These are phyloP conservation scores for Climacteris rufus DNA, from an alignment of 2,113 vertebrate species.

Conservation along the genomic window DNA sequence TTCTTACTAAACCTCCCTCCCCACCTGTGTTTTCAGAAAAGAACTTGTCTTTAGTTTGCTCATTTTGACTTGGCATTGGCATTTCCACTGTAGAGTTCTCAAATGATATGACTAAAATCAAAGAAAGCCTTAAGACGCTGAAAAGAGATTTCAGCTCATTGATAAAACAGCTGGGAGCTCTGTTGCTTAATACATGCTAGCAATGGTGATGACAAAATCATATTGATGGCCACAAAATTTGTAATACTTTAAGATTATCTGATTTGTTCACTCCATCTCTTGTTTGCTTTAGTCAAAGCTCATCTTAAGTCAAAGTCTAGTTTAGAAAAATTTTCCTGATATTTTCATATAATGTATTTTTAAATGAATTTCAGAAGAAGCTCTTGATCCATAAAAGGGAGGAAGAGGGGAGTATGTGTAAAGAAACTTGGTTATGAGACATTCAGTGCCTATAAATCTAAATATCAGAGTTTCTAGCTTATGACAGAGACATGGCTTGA, in stretches of 20 bases:
- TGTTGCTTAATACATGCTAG: accelerated
- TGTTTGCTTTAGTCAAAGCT: not conserved
- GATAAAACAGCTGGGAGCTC: not conserved
- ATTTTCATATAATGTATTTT: not conserved
- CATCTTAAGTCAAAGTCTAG: not conserved
- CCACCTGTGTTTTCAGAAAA: not conserved
- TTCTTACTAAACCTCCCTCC: not conserved
- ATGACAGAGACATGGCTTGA: not conserved
- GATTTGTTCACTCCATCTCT: not conserved
- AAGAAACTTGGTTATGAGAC: not conserved
- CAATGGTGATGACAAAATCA: not conserved
- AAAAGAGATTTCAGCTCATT: not conserved
- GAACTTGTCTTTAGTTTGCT: not conserved
- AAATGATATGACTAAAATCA: not conserved
- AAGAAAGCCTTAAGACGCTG: not conserved
- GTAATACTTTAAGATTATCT: not conserved
- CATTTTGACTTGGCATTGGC: not conserved
- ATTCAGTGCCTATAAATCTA: not conserved
- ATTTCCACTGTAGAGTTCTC: not conserved
- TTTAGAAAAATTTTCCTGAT: not conserved
- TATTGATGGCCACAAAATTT: not conserved
- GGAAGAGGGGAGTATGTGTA: not conserved
- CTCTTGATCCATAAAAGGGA: not conserved
- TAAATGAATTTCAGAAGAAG: not conserved
- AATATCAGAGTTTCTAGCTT: not conserved